Conservation (phyloP, 2,888 invertebrate species). For the Lochmaea crataegi region DNA sequence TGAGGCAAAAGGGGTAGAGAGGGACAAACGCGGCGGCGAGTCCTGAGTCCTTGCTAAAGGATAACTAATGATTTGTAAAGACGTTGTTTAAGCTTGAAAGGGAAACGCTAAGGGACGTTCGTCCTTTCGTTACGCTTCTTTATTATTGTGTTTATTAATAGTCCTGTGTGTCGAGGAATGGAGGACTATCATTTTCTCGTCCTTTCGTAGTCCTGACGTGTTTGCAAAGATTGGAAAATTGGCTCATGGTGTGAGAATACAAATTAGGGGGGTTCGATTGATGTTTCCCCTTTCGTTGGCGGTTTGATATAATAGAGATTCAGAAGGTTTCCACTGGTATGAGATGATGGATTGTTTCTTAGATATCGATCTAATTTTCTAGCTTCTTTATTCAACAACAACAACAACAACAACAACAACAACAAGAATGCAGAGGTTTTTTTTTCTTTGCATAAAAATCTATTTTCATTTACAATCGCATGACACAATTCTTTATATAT, state of each 20-base stretch:
- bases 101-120: conserved; percentile 51
- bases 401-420: no score
- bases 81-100: conserved; percentile 59
- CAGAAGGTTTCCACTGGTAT: background rate
- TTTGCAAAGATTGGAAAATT: conserved; percentile 25
- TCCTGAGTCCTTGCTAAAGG: conserved; percentile 56
- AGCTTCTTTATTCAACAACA: background rate
- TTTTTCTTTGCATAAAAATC: background rate
- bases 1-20: conserved; percentile 49
- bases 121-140: conserved; percentile 51
- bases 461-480: conserved; percentile 15
- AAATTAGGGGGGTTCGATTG: conserved; percentile 38
- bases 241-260: conserved; percentile 33
- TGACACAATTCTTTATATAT: conserved; percentile 6
- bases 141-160: conserved; percentile 57
- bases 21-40: conserved; percentile 42
- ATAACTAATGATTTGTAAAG: conserved; percentile 66
- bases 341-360: background rate
- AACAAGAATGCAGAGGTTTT: background rate
- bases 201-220: conserved; percentile 21
- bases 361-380: background rate
- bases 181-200: conserved; percentile 44
- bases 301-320: conserved; percentile 19
- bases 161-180: conserved; percentile 50
- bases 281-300: conserved; percentile 22